These are phyloP conservation scores for Tupiocoris notatus DNA, from an alignment of 2,888 invertebrate genomes.

Conservation along the genomic window DNA sequence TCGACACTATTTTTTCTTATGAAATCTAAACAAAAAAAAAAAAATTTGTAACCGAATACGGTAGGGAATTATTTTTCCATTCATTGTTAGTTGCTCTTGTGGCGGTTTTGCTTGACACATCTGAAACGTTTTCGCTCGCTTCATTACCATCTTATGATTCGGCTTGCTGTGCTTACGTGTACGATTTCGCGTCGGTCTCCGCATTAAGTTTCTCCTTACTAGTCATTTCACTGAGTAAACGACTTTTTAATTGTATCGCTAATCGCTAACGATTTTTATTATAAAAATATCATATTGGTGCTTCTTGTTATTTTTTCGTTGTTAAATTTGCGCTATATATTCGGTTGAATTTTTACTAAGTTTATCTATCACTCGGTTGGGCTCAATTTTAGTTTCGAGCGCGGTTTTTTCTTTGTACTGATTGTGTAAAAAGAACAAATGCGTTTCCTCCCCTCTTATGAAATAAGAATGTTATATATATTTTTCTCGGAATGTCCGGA, in stretches of 20 bases:
- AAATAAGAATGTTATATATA: not conserved
- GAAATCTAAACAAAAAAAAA: not conserved
- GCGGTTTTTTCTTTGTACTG: slow-evolving; percentile 33
- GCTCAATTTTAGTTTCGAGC: slow-evolving; percentile 28
- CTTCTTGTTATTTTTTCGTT: slow-evolving; percentile 33
- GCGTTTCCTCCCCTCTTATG: no score
- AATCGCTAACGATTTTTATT: not conserved
- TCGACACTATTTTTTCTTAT: not conserved
- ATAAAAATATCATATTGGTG: no score
- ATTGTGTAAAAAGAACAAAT: slow-evolving; percentile 23
- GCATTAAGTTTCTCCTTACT: not conserved
- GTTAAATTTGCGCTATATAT: slow-evolving; percentile 19
- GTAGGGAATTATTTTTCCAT: not conserved
- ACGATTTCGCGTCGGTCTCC: no score
- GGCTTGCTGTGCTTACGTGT: no score
- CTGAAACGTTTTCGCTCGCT: not conserved
- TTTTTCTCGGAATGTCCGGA: slow-evolving; percentile 9
- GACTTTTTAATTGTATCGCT: not conserved
- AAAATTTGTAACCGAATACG: not conserved
- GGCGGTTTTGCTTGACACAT: not conserved
- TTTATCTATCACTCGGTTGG: slow-evolving; percentile 12
- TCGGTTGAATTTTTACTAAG: slow-evolving; percentile 16
- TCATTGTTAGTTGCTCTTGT: no score
- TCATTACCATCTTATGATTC: no score
- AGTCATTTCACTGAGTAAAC: not conserved